Evolutionary conservation across 2,113 vertebrate species (phyloP), one percentile per base, ranked within the genome.

Genomic region (Larimichthys polyactis): DNA sequence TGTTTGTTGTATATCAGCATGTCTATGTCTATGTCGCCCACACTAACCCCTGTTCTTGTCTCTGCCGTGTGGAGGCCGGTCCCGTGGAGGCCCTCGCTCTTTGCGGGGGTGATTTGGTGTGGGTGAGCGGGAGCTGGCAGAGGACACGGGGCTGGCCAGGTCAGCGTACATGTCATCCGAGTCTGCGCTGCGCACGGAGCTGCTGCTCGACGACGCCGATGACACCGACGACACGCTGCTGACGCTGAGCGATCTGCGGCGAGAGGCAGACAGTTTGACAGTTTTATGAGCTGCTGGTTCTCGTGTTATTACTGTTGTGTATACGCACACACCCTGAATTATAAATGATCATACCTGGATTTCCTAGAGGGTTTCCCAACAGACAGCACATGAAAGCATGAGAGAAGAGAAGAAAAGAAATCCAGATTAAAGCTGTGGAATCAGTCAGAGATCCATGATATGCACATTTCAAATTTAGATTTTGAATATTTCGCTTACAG

Each of bases 131-230:
- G 98, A 99, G 90, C 98, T 99, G 90, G 98, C 98, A 0, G 98
- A 99, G 54, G 98, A 99, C 54, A 99, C 97, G 0, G 98, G 98
- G 72, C 98, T 99, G 85, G 98, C 97, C 87, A 99, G 92, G 80
- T 99, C 98, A 0, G 98, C 98, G 0, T 99, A 99, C 98, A 99
- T 99, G 94, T 99, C 97, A 2, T 99, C 98, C 0, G 97, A 99
- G 92, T 99, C 98, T 0, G 98, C 98, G 2, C 97, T 99, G 78
- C 95, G 96, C 11, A 96, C 95, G 0, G 98, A 99, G 92, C 97
- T 99, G 94, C 97, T 98, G 92, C 97, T 97, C 3, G 98, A 99
- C 0, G 97, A 97, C 49, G 97, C 97, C 5, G 98, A 99, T 11
- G 98, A 99, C 71, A 97, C 97, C 0, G 98, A 99, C 0, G 98